A percentile compares a stretch with the other conserved stretches of the same genome.
These are phyloP conservation scores for Valencia hispanica DNA, from an alignment of 2,797 vertebrate species.

Conservation along the genomic window DNA sequence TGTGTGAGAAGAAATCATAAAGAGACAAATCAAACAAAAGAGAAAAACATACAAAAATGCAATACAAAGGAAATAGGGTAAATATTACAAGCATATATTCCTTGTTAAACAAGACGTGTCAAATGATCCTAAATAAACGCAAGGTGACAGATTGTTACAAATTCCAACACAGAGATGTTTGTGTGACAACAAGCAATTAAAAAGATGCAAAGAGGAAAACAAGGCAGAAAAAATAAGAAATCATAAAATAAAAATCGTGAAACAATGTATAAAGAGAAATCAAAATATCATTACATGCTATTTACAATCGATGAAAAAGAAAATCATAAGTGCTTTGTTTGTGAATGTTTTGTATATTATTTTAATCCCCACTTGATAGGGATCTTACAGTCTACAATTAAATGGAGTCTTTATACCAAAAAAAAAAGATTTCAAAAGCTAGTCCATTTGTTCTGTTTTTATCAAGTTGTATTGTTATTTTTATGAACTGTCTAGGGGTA, in stretches of 20 bases:
- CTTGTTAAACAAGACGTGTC: not conserved
- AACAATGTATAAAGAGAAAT: not conserved
- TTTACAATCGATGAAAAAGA: not conserved
- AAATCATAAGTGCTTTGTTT: not conserved
- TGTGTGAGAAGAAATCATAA: not conserved
- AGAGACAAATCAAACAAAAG: not conserved
- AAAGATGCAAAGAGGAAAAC: not conserved
- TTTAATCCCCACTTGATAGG: not conserved
- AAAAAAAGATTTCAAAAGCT: not conserved
- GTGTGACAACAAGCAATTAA: not conserved
- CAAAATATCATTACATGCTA: not conserved
- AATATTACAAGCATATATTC: not conserved
- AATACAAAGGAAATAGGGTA: not conserved
- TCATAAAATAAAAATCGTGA: not conserved
- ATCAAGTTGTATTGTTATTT: not conserved
- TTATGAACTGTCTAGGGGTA: not conserved
- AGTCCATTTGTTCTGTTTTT: not conserved
- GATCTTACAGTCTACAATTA: not conserved
- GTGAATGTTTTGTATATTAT: not conserved
- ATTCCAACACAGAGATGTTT: not conserved
- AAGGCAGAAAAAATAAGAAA: not conserved
- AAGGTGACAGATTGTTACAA: not conserved
- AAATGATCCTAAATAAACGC: not conserved
- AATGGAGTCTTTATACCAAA: not conserved
- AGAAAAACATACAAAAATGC: not conserved